A percentile compares a stretch with the other conserved stretches of the same genome.
Conservation (phyloP, 2,888 invertebrate genomes). For the Conchocele bisecta region DNA sequence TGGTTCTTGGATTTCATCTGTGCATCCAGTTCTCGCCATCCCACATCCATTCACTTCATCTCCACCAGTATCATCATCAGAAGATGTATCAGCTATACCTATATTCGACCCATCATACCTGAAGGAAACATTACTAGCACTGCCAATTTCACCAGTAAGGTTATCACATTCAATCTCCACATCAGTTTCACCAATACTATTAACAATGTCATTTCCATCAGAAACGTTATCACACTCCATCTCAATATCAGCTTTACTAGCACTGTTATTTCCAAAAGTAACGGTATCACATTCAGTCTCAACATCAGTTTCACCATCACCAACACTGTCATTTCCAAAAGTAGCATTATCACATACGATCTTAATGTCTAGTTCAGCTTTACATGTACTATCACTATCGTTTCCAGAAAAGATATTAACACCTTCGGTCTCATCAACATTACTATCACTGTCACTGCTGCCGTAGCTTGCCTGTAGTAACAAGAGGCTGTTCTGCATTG, state of each 20-base stretch:
- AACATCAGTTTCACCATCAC: neutral
- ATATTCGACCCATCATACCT: too few relatives aligned
- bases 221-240: neutral
- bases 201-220: neutral
- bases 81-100: too few relatives aligned
- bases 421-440: neutral
- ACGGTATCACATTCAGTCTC: neutral
- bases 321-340: neutral
- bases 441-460: neutral
- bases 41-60: too few relatives aligned
- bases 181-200: neutral
- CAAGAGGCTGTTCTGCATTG: too few relatives aligned
- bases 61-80: too few relatives aligned
- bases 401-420: constrained; percentile 12
- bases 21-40: too few relatives aligned
- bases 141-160: neutral
- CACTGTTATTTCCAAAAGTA: neutral
- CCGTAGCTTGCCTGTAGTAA: too few relatives aligned
- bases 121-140: constrained; percentile 3
- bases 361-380: constrained; percentile 29
- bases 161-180: neutral
- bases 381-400: constrained; percentile 8
- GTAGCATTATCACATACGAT: constrained; percentile 15
- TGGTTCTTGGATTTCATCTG: too few relatives aligned
- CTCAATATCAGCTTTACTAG: constrained; percentile 2